Conservation (phyloP, 2,113 vertebrate species). For the Caloenas nicobarica region DNA sequence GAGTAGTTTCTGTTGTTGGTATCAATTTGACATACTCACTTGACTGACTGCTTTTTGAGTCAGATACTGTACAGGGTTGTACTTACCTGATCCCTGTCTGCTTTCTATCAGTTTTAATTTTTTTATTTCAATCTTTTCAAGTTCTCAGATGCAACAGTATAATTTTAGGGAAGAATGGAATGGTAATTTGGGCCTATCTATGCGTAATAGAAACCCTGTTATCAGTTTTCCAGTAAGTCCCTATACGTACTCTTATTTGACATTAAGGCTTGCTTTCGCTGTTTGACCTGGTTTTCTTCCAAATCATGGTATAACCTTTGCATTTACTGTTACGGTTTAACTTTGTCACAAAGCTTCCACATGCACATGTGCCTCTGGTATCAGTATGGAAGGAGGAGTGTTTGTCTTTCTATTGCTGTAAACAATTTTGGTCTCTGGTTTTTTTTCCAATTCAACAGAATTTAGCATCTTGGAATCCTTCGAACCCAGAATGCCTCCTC, state of each 20-base stretch:
- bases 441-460: constrained; percentile 78
- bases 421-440: neutral
- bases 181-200: neutral
- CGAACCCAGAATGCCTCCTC: constrained; percentile 89
- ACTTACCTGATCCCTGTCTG: neutral
- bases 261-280: neutral
- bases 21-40: neutral
- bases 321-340: neutral
- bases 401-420: neutral
- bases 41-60: neutral
- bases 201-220: neutral
- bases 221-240: neutral
- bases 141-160: neutral
- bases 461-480: constrained; percentile 90
- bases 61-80: neutral
- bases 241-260: neutral
- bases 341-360: neutral
- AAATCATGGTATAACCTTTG: neutral
- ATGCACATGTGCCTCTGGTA: neutral
- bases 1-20: neutral
- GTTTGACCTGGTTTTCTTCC: neutral
- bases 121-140: neutral
- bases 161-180: neutral
- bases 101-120: neutral
- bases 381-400: neutral